A percentile compares a stretch with the other conserved stretches of the same genome.
Evolutionary conservation across 1,140 invertebrate genomes (phyloP).

Genomic region (Riptortus pedestris): DNA sequence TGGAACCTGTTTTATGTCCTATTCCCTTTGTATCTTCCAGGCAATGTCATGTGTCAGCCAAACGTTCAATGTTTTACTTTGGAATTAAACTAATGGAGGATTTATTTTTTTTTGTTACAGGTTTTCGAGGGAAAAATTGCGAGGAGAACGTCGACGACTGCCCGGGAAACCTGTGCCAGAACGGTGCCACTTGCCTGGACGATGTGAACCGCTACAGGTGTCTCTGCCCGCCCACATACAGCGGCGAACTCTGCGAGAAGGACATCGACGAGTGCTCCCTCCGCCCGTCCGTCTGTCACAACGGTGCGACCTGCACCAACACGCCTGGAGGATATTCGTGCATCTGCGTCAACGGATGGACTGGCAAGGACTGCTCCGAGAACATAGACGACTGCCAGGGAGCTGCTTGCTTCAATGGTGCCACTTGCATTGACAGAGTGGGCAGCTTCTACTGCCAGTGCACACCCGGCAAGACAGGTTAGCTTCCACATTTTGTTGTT

Average conservation of each 20-base stretch:
- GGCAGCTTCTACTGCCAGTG: slow-evolving; percentile 92
- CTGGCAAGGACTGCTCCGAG: slow-evolving; percentile 76
- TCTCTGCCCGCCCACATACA: slow-evolving; percentile 75
- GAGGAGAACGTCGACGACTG: slow-evolving; percentile 88
- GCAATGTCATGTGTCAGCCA: no score
- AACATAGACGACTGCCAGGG: slow-evolving; percentile 90
- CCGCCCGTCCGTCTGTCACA: slow-evolving; percentile 76
- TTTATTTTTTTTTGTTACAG: no score
- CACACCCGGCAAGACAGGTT: slow-evolving; percentile 87
- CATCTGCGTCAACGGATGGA: slow-evolving; percentile 94
- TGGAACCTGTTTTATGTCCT: no score
- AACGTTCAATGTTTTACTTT: no score
- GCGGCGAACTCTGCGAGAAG: slow-evolving; percentile 67
- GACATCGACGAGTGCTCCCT: slow-evolving; percentile 70
- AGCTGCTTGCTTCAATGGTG: slow-evolving; percentile 90
- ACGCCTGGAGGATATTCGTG: slow-evolving; percentile 81
- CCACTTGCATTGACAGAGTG: slow-evolving; percentile 89
- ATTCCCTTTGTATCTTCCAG: no score
- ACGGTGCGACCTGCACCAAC: slow-evolving; percentile 90
- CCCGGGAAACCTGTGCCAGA: slow-evolving; percentile 76
- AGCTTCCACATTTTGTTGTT: slow-evolving; percentile 31
- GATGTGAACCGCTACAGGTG: slow-evolving; percentile 79
- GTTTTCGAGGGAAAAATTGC: slow-evolving; percentile 74
- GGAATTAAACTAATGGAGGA: no score
- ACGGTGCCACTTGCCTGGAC: slow-evolving; percentile 81